Conservation (phyloP, 2,888 invertebrate species). For the Apoda limacodes region DNA sequence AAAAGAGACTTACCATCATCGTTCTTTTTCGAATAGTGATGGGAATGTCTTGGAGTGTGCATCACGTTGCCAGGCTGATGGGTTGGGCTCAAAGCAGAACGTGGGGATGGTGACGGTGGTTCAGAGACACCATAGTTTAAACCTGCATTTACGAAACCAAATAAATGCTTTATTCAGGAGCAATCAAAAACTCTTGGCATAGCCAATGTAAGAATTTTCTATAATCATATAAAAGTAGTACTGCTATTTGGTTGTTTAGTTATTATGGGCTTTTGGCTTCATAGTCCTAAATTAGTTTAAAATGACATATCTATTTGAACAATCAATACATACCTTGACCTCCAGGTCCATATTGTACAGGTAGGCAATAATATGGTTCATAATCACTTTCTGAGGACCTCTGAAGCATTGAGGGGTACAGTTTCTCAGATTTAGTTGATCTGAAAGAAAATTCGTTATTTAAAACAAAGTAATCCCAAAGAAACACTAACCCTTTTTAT, state of each 20-base stretch:
- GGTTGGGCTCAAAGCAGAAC: conserved; percentile 61
- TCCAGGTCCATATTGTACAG: conserved; percentile 70
- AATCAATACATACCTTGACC: conserved; percentile 76
- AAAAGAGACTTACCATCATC: conserved; percentile 69
- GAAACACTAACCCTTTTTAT: too few relatives aligned
- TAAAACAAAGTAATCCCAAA: too few relatives aligned
- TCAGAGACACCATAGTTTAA: conserved; percentile 62
- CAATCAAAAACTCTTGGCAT: too few relatives aligned
- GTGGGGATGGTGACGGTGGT: conserved; percentile 61
- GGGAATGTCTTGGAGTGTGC: conserved; percentile 67
- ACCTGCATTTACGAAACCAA: conserved; percentile 41
- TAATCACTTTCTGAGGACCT: conserved; percentile 85
- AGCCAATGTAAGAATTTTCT: too few relatives aligned
- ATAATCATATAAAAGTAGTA: too few relatives aligned
- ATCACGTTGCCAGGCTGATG: conserved; percentile 55
- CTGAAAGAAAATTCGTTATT: too few relatives aligned
- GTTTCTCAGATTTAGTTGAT: conserved; percentile 95
- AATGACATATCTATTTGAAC: too few relatives aligned
- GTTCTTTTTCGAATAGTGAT: conserved; percentile 75
- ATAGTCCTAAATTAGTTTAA: too few relatives aligned
- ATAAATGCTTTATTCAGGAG: too few relatives aligned
- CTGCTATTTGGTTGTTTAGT: too few relatives aligned
- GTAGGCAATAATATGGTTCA: conserved; percentile 88
- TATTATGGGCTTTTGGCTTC: too few relatives aligned
- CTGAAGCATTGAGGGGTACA: conserved; percentile 92